A percentile compares a stretch with the other conserved stretches of the same genome.
Conservation (phyloP, 2,113 vertebrate genomes). For the Myodes glareolus region DNA sequence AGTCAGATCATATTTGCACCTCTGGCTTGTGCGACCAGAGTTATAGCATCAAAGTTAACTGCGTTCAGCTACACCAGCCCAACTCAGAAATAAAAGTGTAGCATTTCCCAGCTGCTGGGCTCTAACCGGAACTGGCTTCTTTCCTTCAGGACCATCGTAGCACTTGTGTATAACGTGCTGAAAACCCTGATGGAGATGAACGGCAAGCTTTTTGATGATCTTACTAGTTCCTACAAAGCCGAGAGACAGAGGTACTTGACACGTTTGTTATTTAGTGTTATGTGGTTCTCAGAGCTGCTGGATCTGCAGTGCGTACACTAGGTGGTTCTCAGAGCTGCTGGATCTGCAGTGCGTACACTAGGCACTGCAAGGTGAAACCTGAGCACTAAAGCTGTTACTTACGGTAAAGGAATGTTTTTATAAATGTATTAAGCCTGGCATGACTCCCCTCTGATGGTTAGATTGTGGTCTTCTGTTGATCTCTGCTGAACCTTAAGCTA, state of each 20-base stretch:
- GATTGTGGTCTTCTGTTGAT: conserved; percentile 1
- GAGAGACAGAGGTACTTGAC: conserved; percentile 92
- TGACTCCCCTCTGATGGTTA: not conserved
- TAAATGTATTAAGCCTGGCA: not conserved
- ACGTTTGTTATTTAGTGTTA: not conserved
- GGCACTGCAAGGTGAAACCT: not conserved
- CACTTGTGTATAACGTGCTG: conserved; percentile 97
- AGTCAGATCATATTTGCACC: not conserved
- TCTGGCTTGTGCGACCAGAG: not conserved
- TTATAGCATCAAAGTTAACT: not conserved
- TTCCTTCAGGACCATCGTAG: conserved; percentile 93
- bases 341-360: not conserved
- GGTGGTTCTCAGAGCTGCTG: no score
- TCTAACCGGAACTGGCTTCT: conserved; percentile 19
- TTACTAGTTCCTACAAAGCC: conserved; percentile 97
- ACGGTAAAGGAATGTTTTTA: conserved; percentile 19
- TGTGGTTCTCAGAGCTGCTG: no score
- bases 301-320: not conserved
- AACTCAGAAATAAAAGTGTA: not conserved
- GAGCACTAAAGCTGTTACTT: not conserved
- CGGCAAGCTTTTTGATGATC: conserved; percentile 95
- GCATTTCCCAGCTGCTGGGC: not conserved
- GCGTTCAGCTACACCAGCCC: not conserved
- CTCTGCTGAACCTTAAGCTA: conserved; percentile 20
- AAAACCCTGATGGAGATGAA: conserved; percentile 99